These are phyloP conservation scores for Bergia puertoricense DNA, from an alignment of 92 coral and sea anemone genomes.

Conservation along the genomic window DNA sequence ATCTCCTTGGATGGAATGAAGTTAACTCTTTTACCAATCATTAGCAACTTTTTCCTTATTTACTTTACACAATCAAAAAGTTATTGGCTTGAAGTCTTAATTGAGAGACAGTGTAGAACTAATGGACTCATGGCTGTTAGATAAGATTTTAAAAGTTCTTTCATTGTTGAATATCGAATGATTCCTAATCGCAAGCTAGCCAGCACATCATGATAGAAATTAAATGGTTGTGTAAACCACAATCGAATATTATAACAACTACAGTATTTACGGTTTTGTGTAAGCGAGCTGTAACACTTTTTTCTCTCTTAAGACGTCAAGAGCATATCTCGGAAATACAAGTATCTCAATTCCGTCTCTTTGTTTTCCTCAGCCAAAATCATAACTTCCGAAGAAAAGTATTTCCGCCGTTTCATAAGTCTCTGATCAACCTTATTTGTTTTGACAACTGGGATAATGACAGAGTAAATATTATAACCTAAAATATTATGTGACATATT, in stretches of 20 bases:
- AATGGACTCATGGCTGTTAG: conserved; percentile 29
- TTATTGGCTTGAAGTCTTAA: conserved; percentile 39
- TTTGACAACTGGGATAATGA: conserved; percentile 63
- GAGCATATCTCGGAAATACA: background rate
- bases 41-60: conserved; percentile 37
- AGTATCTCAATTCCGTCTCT: conserved; percentile 4
- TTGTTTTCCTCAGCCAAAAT: conserved; percentile 7
- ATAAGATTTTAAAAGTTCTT: conserved; percentile 5
- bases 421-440: conserved; percentile 26
- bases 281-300: background rate
- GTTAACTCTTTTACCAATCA: conserved; percentile 71
- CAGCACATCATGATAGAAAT: background rate
- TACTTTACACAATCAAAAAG: conserved; percentile 28
- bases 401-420: background rate
- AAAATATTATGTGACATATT: conserved; percentile 34
- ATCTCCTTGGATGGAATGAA: conserved; percentile 47
- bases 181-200: background rate
- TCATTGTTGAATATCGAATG: conserved; percentile 42
- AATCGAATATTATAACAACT: background rate
- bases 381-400: background rate
- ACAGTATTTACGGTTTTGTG: background rate
- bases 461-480: conserved; percentile 57
- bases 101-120: conserved; percentile 20
- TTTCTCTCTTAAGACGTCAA: conserved; percentile 6
- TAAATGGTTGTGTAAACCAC: background rate